Evolutionary conservation across 2,113 vertebrate genomes (phyloP).

Genomic region (Potamarius usumacintae): DNA sequence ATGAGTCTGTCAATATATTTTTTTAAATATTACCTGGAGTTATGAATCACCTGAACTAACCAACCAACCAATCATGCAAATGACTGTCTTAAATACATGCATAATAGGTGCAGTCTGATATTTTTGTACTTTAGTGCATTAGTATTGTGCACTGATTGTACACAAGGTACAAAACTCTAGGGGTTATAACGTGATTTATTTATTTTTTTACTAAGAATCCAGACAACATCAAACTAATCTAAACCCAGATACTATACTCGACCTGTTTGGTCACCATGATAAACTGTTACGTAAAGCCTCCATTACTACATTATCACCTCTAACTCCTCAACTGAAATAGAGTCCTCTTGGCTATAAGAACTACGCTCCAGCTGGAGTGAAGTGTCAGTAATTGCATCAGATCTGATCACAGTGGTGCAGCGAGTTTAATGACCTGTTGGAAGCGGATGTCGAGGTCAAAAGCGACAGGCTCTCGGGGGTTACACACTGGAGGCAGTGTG

Average conservation of each 20-base stretch:
- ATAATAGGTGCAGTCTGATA: neutral
- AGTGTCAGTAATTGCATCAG: neutral
- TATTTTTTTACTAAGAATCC: neutral
- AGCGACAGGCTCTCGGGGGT: conserved; percentile 73
- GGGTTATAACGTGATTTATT: neutral
- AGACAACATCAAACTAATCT: neutral
- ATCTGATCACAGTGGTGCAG: neutral
- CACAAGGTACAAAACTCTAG: neutral
- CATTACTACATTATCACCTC: neutral
- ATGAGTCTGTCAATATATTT: neutral
- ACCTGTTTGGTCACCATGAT: neutral
- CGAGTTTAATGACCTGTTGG: conserved; percentile 74
- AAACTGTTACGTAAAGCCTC: neutral
- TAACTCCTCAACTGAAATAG: neutral
- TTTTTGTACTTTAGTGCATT: neutral
- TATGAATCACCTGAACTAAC: neutral
- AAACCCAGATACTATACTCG: neutral
- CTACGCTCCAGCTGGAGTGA: neutral
- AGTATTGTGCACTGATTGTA: neutral
- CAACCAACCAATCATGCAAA: neutral
- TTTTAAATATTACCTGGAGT: neutral
- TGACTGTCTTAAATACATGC: neutral
- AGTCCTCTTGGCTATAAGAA: neutral
- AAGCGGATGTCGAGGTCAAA: conserved; percentile 84
- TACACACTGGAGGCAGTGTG: conserved; percentile 75